A percentile compares a stretch with the other conserved stretches of the same genome.
phyloP scores from a whole-genome alignment of 2,888 invertebrate species.

The Odontocerum albicorne region DNA sequence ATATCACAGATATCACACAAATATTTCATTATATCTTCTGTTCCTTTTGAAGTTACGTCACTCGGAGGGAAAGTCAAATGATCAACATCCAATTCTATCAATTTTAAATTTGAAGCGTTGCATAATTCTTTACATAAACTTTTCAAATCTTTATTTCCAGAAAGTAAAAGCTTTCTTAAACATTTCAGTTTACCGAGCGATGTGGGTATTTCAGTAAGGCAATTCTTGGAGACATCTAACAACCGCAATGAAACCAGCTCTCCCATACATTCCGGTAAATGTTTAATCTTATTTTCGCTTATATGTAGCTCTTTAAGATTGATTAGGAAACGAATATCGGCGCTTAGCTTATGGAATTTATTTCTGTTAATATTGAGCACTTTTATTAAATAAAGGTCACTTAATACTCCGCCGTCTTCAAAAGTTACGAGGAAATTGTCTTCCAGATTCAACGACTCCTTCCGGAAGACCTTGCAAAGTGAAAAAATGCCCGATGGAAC shows the following conservation, averaged over 20 bases:
- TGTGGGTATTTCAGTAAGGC: slow-evolving; percentile 64
- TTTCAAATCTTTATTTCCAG: slow-evolving; percentile 60
- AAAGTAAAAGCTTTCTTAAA: slow-evolving; percentile 63
- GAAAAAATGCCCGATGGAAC: slow-evolving; percentile 80
- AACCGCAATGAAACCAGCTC: slow-evolving; percentile 63
- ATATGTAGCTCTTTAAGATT: slow-evolving; percentile 74
- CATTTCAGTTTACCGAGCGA: slow-evolving; percentile 63
- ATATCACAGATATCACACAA: slow-evolving; percentile 56
- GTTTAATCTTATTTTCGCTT: slow-evolving; percentile 69
- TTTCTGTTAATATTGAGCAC: slow-evolving; percentile 69
- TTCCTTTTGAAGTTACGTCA: slow-evolving; percentile 61
- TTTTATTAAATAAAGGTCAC: slow-evolving; percentile 68
- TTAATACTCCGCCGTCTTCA: slow-evolving; percentile 70
- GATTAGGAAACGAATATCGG: slow-evolving; percentile 64
- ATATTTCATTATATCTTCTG: slow-evolving; percentile 66
- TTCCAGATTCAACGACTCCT: slow-evolving; percentile 67
- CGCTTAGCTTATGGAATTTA: slow-evolving; percentile 63
- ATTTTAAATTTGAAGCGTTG: slow-evolving; percentile 61
- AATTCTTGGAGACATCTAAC: slow-evolving; percentile 73
- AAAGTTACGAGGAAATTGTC: slow-evolving; percentile 70
- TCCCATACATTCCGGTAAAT: slow-evolving; percentile 63
- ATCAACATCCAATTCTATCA: slow-evolving; percentile 63
- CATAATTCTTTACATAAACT: slow-evolving; percentile 67
- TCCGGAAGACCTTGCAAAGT: slow-evolving; percentile 79
- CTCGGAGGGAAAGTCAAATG: slow-evolving; percentile 67